Evolutionary conservation across 2,888 invertebrate species (phyloP), one percentile per base, ranked within the genome.

Genomic region (Hirudinaria manillensis): DNA sequence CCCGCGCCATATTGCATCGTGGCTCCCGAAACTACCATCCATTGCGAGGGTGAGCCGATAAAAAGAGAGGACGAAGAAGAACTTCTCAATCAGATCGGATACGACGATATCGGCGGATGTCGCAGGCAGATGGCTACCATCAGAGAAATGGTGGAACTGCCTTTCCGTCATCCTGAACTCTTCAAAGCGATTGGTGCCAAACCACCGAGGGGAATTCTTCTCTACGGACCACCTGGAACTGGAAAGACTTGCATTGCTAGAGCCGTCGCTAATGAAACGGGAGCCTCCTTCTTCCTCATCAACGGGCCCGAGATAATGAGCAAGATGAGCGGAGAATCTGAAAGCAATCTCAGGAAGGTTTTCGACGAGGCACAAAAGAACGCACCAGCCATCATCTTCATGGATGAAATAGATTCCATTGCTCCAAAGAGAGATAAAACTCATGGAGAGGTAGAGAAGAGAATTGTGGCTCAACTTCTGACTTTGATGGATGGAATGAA

Each of bases 281-380:
- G 95, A 84, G 97, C 99, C 89, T 76, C 75, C 89, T 99, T 99
- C 89, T 75, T 75, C 38, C 36, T 77, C 0, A 75, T 75, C 27
- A 61, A 78, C 89, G 89, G 97, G 10, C 99, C 99, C 0, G 99
- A 99, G 88, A 99, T 99, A 82, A 99, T 99, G 99, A 96, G 95
- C 77, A 99, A 99, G 87, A 87, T 99, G 83, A 98, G 98, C 77
- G 99, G 99, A 80, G 99, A 99, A 87, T 98, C 98, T 0, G 99
- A 99, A 85, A 96, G 96, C 74, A 99, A 99, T 87, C 87, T 99
- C 82, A 90, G 99, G 76, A 99, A 99, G 86, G 99, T 99, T 0
- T 99, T 99, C 86, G 97, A 98, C 85, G 98, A 99, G 86, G 99
- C 99, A 0, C 99, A 99, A 86, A 98, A 98, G 87, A 99, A 99